Base-by-base conservation (phyloP, 2,113 vertebrate genomes). In the Podiceps cristatus region DNA sequence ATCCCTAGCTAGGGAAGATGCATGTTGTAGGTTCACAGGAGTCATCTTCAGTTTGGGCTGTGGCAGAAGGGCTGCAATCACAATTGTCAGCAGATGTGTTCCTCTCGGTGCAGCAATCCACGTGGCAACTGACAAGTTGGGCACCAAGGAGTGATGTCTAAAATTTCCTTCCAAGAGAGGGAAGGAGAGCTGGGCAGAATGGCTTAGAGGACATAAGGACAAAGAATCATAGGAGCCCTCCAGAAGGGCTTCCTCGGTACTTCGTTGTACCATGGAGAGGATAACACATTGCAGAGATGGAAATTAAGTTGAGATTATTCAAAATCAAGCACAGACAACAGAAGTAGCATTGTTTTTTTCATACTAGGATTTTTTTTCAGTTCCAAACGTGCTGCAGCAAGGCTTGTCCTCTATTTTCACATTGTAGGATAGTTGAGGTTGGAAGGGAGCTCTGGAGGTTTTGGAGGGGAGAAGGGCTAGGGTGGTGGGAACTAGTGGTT, bases 51-150 rank as follows among this genome's bases (percentile, higher is more conserved):
- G 11, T 27, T 53, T 64, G 53, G 49, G 42, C 59, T 12, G 2
- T 17, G n/a, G 31, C 0, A 0, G 33, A 76, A 77, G 52, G 64
- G 53, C 53, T 72, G 47, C 35, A 31, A 3, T 28, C 0, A 0
- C 40, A 4, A 2, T 37, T 33, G 35, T 9, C 6, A 58, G 56
- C 37, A 44, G 35, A 11, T 45, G 9, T 27, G 31, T 49, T 85
- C 23, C 47, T 40, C 59, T n/a, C n/a, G 42, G 23, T 58, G 45
- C 45, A 66, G 40, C 18, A 66, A 33, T 22, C 45, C n/a, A 17
- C 10, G 1, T 29, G 59, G 53, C 27, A 53, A 2, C n/a, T 45
- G 55, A 23, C 31, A 28, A 18, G 10, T 4, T 28, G 29, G 18
- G 18, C 33, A 24, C 45, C 56, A 31, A 37, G 45, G 69, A 85